Conservation (phyloP, 1,140 invertebrate species). For the Bombus waltoni region DNA sequence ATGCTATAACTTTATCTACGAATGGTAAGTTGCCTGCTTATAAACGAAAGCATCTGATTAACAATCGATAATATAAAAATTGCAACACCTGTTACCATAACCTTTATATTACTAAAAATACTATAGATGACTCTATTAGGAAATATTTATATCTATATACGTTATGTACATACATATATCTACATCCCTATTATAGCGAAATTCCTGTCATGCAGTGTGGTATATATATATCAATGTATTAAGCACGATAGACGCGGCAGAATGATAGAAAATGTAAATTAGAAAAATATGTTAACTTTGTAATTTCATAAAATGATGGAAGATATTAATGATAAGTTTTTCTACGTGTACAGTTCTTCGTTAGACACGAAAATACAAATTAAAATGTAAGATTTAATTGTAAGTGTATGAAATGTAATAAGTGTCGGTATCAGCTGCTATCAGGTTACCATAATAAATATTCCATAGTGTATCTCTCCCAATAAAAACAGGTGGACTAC, state of each 20-base stretch:
- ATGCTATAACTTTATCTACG: neutral
- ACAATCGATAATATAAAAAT: too few species aligned
- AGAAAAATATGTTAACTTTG: slow-evolving; percentile 15
- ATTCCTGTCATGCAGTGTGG: too few species aligned
- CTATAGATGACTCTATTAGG: too few species aligned
- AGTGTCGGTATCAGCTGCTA: slow-evolving; percentile 45
- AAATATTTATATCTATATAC: too few species aligned
- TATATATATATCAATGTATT: neutral
- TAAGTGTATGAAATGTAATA: slow-evolving; percentile 32
- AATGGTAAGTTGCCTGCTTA: neutral
- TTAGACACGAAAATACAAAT: slow-evolving; percentile 93
- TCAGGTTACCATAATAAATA: slow-evolving; percentile 52
- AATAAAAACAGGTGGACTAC: neutral
- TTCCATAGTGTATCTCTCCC: neutral
- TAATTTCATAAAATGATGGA: slow-evolving; percentile 81
- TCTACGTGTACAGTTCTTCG: slow-evolving; percentile 95
- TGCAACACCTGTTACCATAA: too few species aligned
- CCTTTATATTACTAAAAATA: too few species aligned
- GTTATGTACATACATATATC: too few species aligned
- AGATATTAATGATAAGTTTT: slow-evolving; percentile 89
- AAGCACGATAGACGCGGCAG: slow-evolving; percentile 2
- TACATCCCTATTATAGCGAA: too few species aligned
- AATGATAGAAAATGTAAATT: slow-evolving; percentile 20
- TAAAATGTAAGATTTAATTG: slow-evolving; percentile 91
- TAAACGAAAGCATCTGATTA: too few species aligned